Base-by-base conservation (phyloP, 2,113 vertebrate species). In the Proteles cristata region DNA sequence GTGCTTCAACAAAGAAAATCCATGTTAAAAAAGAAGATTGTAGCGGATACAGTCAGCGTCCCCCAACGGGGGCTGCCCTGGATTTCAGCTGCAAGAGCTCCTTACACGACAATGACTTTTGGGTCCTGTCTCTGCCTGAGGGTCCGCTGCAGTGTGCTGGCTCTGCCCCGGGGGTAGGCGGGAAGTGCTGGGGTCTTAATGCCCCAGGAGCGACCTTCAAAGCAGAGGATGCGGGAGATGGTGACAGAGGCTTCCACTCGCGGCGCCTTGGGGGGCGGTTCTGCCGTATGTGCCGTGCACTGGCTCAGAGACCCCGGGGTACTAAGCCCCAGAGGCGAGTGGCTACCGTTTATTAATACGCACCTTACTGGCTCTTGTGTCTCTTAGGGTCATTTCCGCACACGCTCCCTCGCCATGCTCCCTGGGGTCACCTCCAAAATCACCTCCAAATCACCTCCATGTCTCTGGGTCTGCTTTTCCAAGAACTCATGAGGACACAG, bases 31-130 rank as follows among this genome's bases (percentile, higher is more conserved):
- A 35, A 80, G 87, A 53, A 77, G 85, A 33, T 21, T 45, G 25
- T 4, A 26, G 61, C 26, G 50, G 86, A 11, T 3, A 6, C 14
- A 4, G 9, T 0, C 4, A 0, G 14, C 7, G 17, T 45, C 8
- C 66, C 35, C 58, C 21, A 12, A 1, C 0, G 6, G 1, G 14
- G 68, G 31, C 4, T 8, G 53, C 31, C 31, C 45, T 4, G 25
- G 48, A 35, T 16, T 1, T 14, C 55, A 31, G 48, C 33, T 4
- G 17, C 25, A 43, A 8, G 11, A 3, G 86, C 43, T 88, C 19
- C 33, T 63, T 14, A 5, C 77, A 16, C 2, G 5, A 5, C 43
- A 4, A 0, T 5, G 50, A 8, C 26, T 33, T 45, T 53, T 43
- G 48, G n/a, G 85, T 31, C 33, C 8, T 11, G 39, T 39, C 9